A percentile compares a stretch with the other conserved stretches of the same genome.
These are phyloP conservation scores for Ischnura elegans DNA, from an alignment of 2,888 invertebrate genomes.

Conservation along the genomic window DNA sequence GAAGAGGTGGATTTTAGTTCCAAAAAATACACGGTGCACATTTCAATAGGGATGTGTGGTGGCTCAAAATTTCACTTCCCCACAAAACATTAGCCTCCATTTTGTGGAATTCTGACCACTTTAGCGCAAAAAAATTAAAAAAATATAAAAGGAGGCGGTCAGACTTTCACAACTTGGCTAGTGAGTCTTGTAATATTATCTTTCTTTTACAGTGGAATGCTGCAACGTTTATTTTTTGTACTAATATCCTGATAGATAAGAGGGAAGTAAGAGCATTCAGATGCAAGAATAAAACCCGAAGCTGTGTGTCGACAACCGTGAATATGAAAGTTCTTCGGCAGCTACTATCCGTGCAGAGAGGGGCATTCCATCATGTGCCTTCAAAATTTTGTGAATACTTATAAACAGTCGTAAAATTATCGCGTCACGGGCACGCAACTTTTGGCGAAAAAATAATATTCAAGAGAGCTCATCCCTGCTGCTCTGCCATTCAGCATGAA, in stretches of 20 bases:
- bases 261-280: not conserved
- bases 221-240: not conserved
- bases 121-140: not conserved
- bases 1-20: not conserved
- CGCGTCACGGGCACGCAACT: not conserved
- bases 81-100: not conserved
- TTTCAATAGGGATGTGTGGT: not conserved
- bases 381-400: too few species aligned
- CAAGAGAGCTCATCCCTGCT: not conserved
- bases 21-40: not conserved
- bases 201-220: slow-evolving; percentile 3
- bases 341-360: not conserved
- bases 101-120: not conserved
- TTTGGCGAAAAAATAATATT: too few species aligned
- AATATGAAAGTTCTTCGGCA: not conserved
- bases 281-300: not conserved
- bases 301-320: not conserved
- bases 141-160: not conserved
- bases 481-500: not conserved
- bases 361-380: not conserved
- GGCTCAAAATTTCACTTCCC: not conserved
- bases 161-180: not conserved
- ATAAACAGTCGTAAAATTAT: not conserved
- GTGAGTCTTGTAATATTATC: not conserved
- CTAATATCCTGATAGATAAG: not conserved